Base-by-base conservation (phyloP, 2,888 invertebrate genomes). In the Aphidius colemani region DNA sequence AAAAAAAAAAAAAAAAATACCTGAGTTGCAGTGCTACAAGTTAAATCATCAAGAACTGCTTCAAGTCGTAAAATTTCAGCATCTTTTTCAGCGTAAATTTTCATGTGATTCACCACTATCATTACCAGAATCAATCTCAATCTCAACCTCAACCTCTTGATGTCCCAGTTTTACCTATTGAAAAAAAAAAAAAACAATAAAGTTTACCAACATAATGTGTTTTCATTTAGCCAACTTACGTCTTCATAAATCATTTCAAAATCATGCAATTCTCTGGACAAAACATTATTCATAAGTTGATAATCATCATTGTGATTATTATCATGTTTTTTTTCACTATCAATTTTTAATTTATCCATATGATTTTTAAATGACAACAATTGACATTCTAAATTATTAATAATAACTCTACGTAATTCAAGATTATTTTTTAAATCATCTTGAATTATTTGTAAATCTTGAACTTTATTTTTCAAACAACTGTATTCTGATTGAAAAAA, bases 1-100 rank as follows among this genome's bases (percentile, higher is more conserved):
- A n/a, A n/a, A n/a, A n/a, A n/a, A n/a, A 30, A 30, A 30, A 13
- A 18, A 18, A 2, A 30, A 30, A 30, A 30, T 70, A 80, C 80
- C 71, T 81, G 81, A 43, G 79, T 81, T 68, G 77, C 81, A n/a
- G 74, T 74, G 1, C 75, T 72, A 7, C 69, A 72, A 66, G 75
- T 80, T 55, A 81, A 61, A 55, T 78, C 78, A 48, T 80, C 77
- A 3, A 81, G 65, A 4, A 73, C 71, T 3, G 67, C 64, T 0
- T 74, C 72, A 9, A 81, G 72, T 56, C 68, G 68, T 6, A 66
- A 64, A 41, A 78, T 72, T 68, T 81, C 75, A 5, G 69, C 68
- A 50, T 81, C 78, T 61, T 71, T n/a, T 76, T 70, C 0, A 66
- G 60, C 39, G 81, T 7, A 39, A 18, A 3, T 44, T 45, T 13